These are phyloP conservation scores for Aricia agestis DNA, from an alignment of 1,140 invertebrate species.

Conservation along the genomic window DNA sequence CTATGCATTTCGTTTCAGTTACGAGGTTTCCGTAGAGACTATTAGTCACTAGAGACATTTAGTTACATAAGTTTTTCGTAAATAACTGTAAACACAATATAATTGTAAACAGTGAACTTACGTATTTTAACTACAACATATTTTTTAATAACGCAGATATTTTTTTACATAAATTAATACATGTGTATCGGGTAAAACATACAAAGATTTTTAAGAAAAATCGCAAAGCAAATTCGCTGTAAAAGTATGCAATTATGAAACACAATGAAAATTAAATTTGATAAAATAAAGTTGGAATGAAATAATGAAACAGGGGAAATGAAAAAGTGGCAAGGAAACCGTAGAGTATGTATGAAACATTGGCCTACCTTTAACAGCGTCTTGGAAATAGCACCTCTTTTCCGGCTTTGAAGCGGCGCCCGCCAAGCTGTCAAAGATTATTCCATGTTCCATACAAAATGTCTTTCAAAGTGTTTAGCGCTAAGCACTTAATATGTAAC, in stretches of 20 bases:
- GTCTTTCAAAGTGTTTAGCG: conserved; percentile 19
- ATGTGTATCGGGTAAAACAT: too few species aligned
- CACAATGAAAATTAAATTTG: neutral
- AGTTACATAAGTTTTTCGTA: too few species aligned
- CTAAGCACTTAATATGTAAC: neutral
- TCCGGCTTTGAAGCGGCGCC: conserved; percentile 4
- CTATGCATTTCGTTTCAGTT: too few species aligned
- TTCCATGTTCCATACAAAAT: conserved; percentile 43
- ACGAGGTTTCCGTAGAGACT: too few species aligned
- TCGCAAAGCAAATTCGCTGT: conserved; percentile 8
- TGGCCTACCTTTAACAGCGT: neutral
- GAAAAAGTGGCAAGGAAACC: neutral
- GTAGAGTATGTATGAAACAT: neutral
- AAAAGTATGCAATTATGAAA: neutral
- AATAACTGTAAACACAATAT: too few species aligned
- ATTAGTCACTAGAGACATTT: too few species aligned
- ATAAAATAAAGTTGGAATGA: neutral
- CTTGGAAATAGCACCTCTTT: neutral
- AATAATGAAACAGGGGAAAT: neutral
- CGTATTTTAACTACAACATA: too few species aligned
- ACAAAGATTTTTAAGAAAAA: neutral
- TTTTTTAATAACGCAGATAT: too few species aligned
- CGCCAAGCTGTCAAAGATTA: conserved; percentile 44
- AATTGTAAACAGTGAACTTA: too few species aligned
- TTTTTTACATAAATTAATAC: too few species aligned